Conservation (phyloP, 2,113 vertebrate species). For the Tachysurus vachellii region DNA sequence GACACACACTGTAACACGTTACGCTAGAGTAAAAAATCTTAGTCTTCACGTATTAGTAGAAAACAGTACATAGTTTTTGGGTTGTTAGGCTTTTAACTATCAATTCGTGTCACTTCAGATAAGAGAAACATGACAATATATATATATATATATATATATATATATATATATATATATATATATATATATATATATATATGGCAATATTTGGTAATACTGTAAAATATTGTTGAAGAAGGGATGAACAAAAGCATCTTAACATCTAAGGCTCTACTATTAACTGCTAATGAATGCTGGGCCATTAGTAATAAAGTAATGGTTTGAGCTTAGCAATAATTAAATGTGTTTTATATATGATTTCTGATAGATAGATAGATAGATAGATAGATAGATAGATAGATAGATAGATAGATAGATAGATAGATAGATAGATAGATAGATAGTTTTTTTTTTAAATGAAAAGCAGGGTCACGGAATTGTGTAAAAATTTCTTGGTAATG, state of each 20-base stretch:
- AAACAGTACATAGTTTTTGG: background rate
- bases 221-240: background rate
- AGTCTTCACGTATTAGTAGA: background rate
- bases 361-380: no score
- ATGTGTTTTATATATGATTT: no score
- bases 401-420: no score
- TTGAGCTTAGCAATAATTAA: background rate
- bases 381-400: no score
- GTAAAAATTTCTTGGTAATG: background rate
- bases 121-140: background rate
- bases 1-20: background rate
- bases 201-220: background rate
- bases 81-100: background rate
- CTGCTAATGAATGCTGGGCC: background rate
- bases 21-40: background rate
- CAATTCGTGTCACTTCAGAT: background rate
- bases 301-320: background rate
- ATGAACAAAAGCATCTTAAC: background rate
- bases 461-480: background rate
- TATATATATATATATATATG: no score
- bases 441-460: no score
- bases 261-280: background rate
- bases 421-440: no score
- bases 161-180: no score
- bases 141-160: no score